Evolutionary conservation across 2,113 vertebrate species (phyloP).

Genomic region (Cromileptes altivelis): DNA sequence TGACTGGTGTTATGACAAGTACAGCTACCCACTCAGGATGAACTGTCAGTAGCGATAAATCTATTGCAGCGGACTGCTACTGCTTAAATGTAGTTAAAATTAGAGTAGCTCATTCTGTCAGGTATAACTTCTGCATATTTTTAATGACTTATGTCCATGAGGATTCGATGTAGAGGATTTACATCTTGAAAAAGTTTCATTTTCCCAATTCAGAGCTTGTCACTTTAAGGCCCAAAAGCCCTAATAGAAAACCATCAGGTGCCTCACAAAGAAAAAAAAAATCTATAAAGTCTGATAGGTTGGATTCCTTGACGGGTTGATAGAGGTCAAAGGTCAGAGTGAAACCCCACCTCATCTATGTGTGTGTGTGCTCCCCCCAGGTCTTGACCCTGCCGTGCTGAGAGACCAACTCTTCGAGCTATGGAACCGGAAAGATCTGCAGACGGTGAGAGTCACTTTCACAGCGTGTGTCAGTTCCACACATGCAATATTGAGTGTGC

Average conservation of each 20-base stretch:
- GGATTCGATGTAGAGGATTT: not conserved
- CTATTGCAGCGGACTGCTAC: no score
- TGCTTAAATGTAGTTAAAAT: no score
- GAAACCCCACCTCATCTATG: conserved; percentile 56
- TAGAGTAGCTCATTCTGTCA: no score
- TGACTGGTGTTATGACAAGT: not conserved
- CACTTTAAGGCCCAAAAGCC: not conserved
- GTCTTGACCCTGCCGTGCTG: conserved; percentile 77
- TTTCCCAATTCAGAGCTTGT: conserved; percentile 9
- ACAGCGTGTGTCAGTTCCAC: conserved; percentile 45
- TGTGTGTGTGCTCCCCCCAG: conserved; percentile 64
- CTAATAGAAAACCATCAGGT: not conserved
- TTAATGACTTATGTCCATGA: not conserved
- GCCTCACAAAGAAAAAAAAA: not conserved
- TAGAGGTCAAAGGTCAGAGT: conserved; percentile 62
- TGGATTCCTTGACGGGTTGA: conserved; percentile 53
- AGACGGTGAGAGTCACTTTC: conserved; percentile 80
- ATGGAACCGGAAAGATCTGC: conserved; percentile 80
- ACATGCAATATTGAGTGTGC: conserved; percentile 26
- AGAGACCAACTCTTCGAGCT: conserved; percentile 75
- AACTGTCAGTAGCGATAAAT: no score
- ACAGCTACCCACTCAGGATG: no score
- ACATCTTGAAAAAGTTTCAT: not conserved
- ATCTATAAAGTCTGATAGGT: not conserved
- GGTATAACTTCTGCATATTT: not conserved